Percentiles rank a stretch among this genome's conserved stretches.
phyloP scores from a whole-genome alignment of 2,113 vertebrate genomes.

The Channa argus region DNA sequence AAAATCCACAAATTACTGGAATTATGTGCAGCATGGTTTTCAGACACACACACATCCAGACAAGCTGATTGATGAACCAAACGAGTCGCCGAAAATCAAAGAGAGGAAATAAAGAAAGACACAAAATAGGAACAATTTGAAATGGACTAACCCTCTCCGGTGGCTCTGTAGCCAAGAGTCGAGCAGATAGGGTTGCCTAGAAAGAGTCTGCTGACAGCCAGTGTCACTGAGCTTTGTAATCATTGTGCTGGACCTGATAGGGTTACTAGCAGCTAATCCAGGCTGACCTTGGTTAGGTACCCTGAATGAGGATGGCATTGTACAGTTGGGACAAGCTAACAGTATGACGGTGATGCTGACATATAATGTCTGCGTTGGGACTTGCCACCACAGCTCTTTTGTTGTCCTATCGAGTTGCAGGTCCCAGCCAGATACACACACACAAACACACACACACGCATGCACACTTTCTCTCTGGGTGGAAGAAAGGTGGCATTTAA shows the following conservation, averaged over 20 bases:
- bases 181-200: constrained; percentile 84
- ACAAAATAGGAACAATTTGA: constrained; percentile 82
- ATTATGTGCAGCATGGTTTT: constrained; percentile 79
- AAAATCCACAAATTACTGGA: constrained; percentile 81
- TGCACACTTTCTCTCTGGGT: constrained; percentile 47
- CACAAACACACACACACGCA: constrained; percentile 33
- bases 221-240: constrained; percentile 87
- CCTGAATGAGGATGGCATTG: constrained; percentile 85
- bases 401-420: constrained; percentile 85
- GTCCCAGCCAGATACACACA: constrained; percentile 68
- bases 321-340: constrained; percentile 85
- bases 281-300: constrained; percentile 84
- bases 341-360: constrained; percentile 82
- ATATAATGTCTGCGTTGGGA: constrained; percentile 83
- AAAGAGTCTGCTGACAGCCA: constrained; percentile 86
- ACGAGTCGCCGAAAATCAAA: constrained; percentile 84
- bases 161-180: constrained; percentile 81
- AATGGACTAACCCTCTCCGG: constrained; percentile 80
- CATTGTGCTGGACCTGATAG: constrained; percentile 86
- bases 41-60: constrained; percentile 74
- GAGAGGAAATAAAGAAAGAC: constrained; percentile 78
- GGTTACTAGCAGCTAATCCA: constrained; percentile 88
- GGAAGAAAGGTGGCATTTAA: constrained; percentile 84
- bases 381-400: constrained; percentile 82
- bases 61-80: constrained; percentile 83